Conservation (phyloP, 2,888 invertebrate species). For the Agonopterix heracliana region DNA sequence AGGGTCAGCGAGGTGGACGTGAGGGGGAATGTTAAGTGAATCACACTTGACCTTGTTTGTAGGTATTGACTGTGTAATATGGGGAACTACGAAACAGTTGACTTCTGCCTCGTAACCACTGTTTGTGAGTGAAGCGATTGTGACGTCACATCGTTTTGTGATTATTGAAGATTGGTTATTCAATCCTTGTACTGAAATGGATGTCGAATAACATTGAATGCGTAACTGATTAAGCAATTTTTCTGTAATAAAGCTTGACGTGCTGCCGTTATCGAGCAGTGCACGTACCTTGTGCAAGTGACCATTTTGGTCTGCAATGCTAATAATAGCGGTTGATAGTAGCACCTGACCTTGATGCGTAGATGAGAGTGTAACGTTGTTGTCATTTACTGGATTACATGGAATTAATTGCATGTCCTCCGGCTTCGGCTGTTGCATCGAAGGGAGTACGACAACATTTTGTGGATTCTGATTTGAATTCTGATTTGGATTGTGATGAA, state of each 20-base stretch:
- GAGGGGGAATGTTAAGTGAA: constrained; percentile 1
- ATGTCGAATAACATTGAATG: background rate
- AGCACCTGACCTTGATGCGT: background rate
- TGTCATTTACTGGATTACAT: background rate
- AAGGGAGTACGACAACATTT: background rate
- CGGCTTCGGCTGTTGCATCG: background rate
- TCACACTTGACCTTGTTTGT: background rate
- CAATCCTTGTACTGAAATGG: constrained; percentile 9
- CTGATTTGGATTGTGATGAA: background rate
- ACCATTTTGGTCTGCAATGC: constrained; percentile 1
- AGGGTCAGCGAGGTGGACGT: constrained; percentile 10
- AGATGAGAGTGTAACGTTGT: constrained; percentile 1
- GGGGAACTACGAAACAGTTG: constrained; percentile 7
- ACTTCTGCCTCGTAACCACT: background rate
- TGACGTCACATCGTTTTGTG: constrained; percentile 1
- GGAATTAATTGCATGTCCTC: background rate
- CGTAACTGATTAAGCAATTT: background rate
- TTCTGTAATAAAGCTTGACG: constrained; percentile 10
- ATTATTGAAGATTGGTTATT: constrained; percentile 7
- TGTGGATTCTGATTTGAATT: background rate
- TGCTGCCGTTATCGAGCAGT: constrained; percentile 11
- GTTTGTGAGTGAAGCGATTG: constrained; percentile 2
- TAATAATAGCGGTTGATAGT: constrained; percentile 8
- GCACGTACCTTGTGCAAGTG: constrained; percentile 2
- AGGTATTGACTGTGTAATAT: constrained; percentile 8